Evolutionary conservation across 2,113 vertebrate species (phyloP).

Genomic region (Eretmochelys imbricata): DNA sequence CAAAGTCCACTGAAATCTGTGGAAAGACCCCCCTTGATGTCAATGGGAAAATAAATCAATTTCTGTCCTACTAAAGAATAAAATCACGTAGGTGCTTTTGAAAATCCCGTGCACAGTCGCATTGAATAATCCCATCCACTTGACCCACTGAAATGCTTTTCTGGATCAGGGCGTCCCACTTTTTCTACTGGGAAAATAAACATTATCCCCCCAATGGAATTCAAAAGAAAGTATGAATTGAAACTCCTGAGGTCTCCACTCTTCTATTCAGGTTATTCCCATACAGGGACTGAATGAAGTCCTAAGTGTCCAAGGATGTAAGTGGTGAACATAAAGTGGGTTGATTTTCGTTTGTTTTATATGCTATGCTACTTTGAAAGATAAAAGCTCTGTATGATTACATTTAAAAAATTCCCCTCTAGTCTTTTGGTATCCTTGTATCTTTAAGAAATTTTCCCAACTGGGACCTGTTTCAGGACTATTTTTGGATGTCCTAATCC

Average conservation of each 20-base stretch:
- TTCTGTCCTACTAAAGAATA: neutral
- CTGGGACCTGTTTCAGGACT: neutral
- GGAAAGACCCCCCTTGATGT: neutral
- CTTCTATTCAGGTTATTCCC: neutral
- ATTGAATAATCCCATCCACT: neutral
- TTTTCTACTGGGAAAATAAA: neutral
- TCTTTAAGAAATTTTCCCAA: neutral
- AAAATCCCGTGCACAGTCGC: neutral
- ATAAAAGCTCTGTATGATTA: neutral
- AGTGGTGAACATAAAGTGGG: neutral
- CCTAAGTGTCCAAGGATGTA: neutral
- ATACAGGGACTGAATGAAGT: neutral
- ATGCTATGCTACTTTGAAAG: neutral
- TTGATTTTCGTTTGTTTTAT: neutral
- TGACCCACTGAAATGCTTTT: neutral
- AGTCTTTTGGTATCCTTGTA: neutral
- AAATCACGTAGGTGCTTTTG: neutral
- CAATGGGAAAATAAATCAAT: neutral
- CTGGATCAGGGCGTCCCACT: neutral
- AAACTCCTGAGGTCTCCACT: neutral
- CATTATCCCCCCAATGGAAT: neutral
- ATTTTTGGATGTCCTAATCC: fast-evolving
- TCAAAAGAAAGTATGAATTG: neutral
- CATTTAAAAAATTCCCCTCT: neutral
- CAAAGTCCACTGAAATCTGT: neutral